These are phyloP conservation scores for Leptopterna dolabrata DNA, from an alignment of 2,888 invertebrate species.

Conservation along the genomic window DNA sequence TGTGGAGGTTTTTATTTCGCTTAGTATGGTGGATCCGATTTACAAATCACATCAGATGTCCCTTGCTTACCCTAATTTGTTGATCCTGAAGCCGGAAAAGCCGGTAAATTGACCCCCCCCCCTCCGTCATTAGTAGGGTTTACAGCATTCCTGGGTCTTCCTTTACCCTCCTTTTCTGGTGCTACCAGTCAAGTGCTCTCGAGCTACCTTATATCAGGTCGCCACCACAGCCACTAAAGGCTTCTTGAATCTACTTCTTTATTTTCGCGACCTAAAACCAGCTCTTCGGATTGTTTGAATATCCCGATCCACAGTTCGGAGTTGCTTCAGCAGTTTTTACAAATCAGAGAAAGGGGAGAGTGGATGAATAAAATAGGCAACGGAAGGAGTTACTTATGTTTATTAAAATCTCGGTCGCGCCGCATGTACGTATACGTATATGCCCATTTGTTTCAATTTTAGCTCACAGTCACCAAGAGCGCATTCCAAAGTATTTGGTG, in stretches of 20 bases:
- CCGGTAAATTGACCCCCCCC: background rate
- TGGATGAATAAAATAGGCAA: too few species aligned
- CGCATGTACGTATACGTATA: too few species aligned
- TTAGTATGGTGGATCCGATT: background rate
- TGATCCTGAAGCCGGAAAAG: background rate
- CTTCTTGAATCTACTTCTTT: background rate
- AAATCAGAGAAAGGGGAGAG: too few species aligned
- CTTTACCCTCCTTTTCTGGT: background rate
- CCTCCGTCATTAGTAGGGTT: background rate
- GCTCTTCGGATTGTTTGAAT: too few species aligned
- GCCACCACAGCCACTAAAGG: background rate
- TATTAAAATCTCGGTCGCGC: too few species aligned
- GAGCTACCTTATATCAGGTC: background rate
- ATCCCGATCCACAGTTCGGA: too few species aligned
- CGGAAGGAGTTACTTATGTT: too few species aligned
- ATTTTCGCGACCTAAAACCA: background rate
- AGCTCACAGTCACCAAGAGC: too few species aligned
- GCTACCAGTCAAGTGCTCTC: constrained; percentile 12
- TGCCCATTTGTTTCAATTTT: too few species aligned
- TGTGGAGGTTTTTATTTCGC: too few species aligned
- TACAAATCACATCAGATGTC: background rate
- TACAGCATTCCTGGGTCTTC: background rate
- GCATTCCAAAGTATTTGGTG: too few species aligned
- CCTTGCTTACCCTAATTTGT: constrained; percentile 3
- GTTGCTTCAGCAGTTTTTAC: too few species aligned